Base-by-base conservation (phyloP, 2,888 invertebrate genomes). In the Ecliptopera silaceata region DNA sequence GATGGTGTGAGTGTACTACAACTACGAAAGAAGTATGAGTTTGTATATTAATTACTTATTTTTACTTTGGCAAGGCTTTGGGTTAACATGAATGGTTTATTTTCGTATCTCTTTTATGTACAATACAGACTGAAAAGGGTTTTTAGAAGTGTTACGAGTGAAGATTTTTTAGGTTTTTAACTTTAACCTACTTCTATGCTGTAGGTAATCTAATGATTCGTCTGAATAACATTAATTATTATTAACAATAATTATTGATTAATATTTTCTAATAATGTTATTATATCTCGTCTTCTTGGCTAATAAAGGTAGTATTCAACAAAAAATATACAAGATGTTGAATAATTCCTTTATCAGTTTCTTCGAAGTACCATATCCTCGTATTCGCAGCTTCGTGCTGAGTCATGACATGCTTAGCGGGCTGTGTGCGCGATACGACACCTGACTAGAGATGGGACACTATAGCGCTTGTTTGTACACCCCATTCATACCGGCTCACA, bases 401-500 rank as follows among this genome's bases (percentile, higher is more conserved):
- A 26, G 46, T 63, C 63, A 66, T 65, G 66, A 64, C 61, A 62
- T 59, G 64, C 51, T 43, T 50, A 49, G 56, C 54, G 51, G 20
- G 34, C 39, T 41, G 58, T 59, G 50, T 59, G 59, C 45, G 58
- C 53, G 66, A 65, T 56, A 64, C 73, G 76, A 81, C 86, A 85
- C 85, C 83, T 85, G 77, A 74, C 78, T 73, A 74, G 74, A 77
- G 73, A 77, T 71, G 32, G 57, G 22, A 44, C 15, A 41, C 39
- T 43, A 45, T 53, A 68, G 59, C 68, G 64, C 67, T 68, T 82
- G 82, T 84, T 80, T 84, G 79, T 72, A 64, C 67, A 70, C 71
- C 68, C 71, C 68, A 79, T 78, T 80, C 83, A 81, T 60, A 44
- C 64, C 65, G 69, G 75, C 76, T 80, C 83, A 80, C 59, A 66